Evolutionary conservation across 2,113 vertebrate genomes (phyloP), one percentile per base, ranked within the genome.

Genomic region (Carlito syrichta): DNA sequence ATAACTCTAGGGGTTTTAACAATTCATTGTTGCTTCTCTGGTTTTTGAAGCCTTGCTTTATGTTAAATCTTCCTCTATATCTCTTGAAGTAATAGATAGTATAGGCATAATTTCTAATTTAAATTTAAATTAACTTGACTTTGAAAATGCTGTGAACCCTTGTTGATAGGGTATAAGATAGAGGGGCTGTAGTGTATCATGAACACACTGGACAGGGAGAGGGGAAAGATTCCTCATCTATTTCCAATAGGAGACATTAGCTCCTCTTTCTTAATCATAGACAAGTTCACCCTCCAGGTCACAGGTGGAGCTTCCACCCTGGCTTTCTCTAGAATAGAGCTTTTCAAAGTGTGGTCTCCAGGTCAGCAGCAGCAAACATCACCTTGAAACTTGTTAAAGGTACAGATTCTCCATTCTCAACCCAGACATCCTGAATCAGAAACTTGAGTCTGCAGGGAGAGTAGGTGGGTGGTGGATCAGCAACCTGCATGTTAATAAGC

Each of bases 371-470:
- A 73, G 40, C 14, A n/a, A n/a, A 30, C 32, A 40, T 66, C 35
- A 38, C 48, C 52, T 63, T 20, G 40, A 45, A 84, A 68, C 20
- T 79, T 73, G 3, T 17, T 16, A 88, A 32, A 89, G 68, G 54
- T 30, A 48, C 32, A 27, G 8, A 52, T 50, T 35, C 10, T 60
- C 30, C 60, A 43, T 22, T 12, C 19, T 40, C 3, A 25, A 12
- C 5, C 19, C 40, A 69, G 40, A 86, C 58, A 50, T n/a, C 52
- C 30, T 19, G 58, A 48, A 60, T 73, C 35, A 66, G 73, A 68
- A 92, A 58, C 9, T 13, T 30, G 11, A 10, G 25, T 0, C 32
- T 0, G 3, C n/a, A n/a, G n/a, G n/a, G n/a, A n/a, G n/a, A n/a
- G n/a, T n/a, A n/a, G 2, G 8, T n/a, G 32, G 30, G 19, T 4